These are phyloP conservation scores for Nerophis lumbriciformis DNA, from an alignment of 2,113 vertebrate genomes.

Conservation along the genomic window DNA sequence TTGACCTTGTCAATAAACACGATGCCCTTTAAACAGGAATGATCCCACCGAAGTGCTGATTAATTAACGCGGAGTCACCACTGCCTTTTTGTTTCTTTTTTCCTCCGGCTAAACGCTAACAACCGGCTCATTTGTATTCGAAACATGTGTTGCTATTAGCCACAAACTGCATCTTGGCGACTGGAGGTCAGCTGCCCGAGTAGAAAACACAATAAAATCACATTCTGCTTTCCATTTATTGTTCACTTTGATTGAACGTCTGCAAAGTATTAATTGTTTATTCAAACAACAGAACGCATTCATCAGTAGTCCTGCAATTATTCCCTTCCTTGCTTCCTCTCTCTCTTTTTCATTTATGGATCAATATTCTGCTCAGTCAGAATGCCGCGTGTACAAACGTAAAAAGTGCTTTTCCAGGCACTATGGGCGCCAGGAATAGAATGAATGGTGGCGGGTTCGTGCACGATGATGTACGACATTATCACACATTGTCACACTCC, in stretches of 20 bases:
- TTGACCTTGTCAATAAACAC: conserved; percentile 21
- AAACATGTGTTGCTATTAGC: conserved; percentile 6
- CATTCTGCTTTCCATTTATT: neutral
- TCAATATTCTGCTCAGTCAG: conserved; percentile 21
- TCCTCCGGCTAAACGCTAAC: conserved; percentile 19
- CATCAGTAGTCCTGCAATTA: neutral
- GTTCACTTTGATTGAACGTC: neutral
- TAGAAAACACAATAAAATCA: neutral
- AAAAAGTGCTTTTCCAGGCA: conserved; percentile 29
- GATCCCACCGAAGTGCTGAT: conserved; percentile 38
- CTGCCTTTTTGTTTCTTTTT: no score
- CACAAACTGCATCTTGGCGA: conserved; percentile 3
- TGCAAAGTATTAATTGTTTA: neutral
- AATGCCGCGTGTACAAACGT: conserved; percentile 12
- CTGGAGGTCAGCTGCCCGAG: conserved; percentile 5
- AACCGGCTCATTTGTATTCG: conserved; percentile 26
- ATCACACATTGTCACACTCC: neutral
- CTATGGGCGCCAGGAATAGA: conserved; percentile 7
- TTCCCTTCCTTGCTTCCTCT: neutral
- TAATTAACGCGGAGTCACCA: conserved; percentile 41
- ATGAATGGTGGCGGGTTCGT: neutral
- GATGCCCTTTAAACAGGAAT: conserved; percentile 49
- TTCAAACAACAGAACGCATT: neutral
- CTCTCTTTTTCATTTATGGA: conserved; percentile 36
- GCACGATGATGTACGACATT: neutral